Evolutionary conservation across 1,140 invertebrate genomes (phyloP).

Genomic region (Eupristina koningsbergeri): DNA sequence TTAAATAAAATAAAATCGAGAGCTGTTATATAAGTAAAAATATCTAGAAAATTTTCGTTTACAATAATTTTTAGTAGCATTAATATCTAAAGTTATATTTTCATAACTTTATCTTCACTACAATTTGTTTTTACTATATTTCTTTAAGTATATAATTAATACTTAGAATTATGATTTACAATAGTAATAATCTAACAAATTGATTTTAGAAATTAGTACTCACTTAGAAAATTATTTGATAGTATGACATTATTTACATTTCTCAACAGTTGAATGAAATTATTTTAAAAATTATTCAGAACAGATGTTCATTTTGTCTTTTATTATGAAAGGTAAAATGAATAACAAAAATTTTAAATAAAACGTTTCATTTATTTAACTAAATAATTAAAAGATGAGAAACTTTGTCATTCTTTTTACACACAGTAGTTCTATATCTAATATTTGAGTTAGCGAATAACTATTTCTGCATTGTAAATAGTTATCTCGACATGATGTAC

Average conservation of each 20-base stretch:
- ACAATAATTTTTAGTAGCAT: not conserved
- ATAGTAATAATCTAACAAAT: too few relatives aligned
- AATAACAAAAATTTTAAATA: too few relatives aligned
- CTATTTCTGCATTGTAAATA: slow-evolving; percentile 31
- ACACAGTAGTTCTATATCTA: not conserved
- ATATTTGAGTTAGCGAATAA: slow-evolving; percentile 17
- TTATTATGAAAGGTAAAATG: too few relatives aligned
- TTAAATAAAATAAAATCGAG: not conserved
- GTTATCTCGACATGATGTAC: too few relatives aligned
- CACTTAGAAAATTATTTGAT: too few relatives aligned
- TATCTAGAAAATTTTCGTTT: not conserved
- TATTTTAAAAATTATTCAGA: too few relatives aligned
- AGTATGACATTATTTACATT: too few relatives aligned
- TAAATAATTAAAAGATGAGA: too few relatives aligned
- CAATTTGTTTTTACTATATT: not conserved
- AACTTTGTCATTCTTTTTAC: slow-evolving; percentile 26
- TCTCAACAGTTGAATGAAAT: too few relatives aligned
- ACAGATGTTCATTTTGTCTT: too few relatives aligned
- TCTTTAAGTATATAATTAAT: not conserved
- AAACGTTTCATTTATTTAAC: too few relatives aligned
- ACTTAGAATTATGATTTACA: not conserved
- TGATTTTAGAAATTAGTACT: too few relatives aligned
- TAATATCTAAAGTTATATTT: not conserved
- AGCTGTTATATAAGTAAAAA: not conserved
- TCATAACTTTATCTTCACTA: not conserved